Evolutionary conservation across 2,797 vertebrate species (phyloP), one percentile per base, ranked within the genome.

Genomic region (Megaceryle alcyon): DNA sequence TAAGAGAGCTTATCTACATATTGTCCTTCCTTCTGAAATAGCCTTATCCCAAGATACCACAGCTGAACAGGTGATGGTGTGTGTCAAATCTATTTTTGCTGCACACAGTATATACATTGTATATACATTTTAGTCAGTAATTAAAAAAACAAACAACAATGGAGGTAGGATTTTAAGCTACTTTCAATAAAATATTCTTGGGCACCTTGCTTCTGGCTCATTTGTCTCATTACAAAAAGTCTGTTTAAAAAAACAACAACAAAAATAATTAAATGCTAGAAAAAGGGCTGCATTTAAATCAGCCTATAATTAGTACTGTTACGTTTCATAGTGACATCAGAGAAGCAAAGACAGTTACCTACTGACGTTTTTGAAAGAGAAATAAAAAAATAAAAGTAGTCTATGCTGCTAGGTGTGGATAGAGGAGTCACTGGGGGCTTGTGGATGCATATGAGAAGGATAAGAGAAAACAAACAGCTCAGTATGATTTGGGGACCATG

Each of bases 171-270:
- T 87, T 88, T 90, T 53, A 82, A 91, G 63, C 59, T 35, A 16
- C 48, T 64, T 83, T 54, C n/a, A 44, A 5, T 65, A 76, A 82
- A 82, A 82, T 48, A 16, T 88, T 68, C n/a, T 70, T 72, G 37
- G 60, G 51, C 37, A 66, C 66, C 68, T 60, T 88, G 53, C 69
- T 75, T 56, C 31, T 81, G 60, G 53, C 14, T 20, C 28, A n/a
- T 86, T 93, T 90, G 53, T 68, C 39, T 96, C 39, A 29, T 90
- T 90, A 63, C 28, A 88, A 77, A 92, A 88, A 31, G 21, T 80
- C 46, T 81, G 71, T 77, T 82, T 13, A 65, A 69, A 89, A 78
- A 63, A 68, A 49, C 64, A 69, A 23, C 22, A 29, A 53, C 16
- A 54, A 64, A 68, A 80, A 70, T 61, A 85, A 73, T 63, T 26